Conservation (phyloP, 1,140 invertebrate genomes). For the Delia radicum region DNA sequence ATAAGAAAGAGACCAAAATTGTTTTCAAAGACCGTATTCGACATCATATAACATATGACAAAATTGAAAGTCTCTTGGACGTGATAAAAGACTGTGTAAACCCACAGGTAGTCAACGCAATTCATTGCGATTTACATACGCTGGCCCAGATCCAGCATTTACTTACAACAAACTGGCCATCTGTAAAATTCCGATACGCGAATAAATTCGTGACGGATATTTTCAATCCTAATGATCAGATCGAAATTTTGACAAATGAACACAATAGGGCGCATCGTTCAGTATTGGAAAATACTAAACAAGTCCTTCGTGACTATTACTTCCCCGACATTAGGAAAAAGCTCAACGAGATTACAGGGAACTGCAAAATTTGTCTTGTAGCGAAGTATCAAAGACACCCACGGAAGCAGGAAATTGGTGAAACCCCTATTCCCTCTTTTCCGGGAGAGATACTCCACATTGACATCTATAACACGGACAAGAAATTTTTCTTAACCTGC, state of each 20-base stretch:
- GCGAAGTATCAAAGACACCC: conserved; percentile 19
- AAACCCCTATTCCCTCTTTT: conserved; percentile 5
- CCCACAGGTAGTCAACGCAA: conserved; percentile 24
- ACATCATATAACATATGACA: neutral
- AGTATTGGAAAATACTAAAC: conserved; percentile 29
- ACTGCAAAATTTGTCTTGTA: conserved; percentile 25
- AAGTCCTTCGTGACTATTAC: conserved; percentile 28
- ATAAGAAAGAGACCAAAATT: too few relatives aligned
- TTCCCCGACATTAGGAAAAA: conserved; percentile 28
- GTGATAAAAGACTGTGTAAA: too few relatives aligned
- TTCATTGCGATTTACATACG: conserved; percentile 22
- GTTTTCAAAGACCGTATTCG: neutral
- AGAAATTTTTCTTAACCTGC: conserved; percentile 11
- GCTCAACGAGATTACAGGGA: conserved; percentile 22
- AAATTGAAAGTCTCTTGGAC: neutral
- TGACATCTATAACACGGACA: conserved; percentile 21
- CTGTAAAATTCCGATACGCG: conserved; percentile 4
- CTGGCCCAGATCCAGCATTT: conserved; percentile 20
- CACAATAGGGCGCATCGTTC: conserved; percentile 28
- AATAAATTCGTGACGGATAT: conserved; percentile 20
- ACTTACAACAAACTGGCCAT: conserved; percentile 7
- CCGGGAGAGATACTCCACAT: conserved; percentile 20
- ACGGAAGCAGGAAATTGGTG: neutral
- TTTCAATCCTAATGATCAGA: conserved; percentile 8
- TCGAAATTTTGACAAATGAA: conserved; percentile 7